Evolutionary conservation across 2,888 invertebrate genomes (phyloP).

Genomic region (Mimas tiliae): DNA sequence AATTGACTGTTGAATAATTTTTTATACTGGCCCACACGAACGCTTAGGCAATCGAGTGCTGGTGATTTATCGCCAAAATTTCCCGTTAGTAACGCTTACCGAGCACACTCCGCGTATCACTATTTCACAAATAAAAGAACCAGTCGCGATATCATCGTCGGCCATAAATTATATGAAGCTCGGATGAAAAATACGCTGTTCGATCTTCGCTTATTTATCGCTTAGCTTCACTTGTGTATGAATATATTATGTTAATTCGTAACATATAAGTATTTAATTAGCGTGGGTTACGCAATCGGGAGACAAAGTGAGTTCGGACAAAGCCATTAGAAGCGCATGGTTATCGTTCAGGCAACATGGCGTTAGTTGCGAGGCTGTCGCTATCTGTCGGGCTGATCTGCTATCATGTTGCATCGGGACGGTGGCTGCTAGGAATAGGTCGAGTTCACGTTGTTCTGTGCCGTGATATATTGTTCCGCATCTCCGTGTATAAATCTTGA

Average conservation of each 20-base stretch:
- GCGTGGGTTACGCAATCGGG: constrained; percentile 46
- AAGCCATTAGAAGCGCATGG: constrained; percentile 38
- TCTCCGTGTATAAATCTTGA: constrained; percentile 83
- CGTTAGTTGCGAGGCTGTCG: constrained; percentile 59
- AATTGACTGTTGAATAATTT: constrained; percentile 76
- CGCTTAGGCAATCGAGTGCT: constrained; percentile 84
- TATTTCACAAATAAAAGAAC: constrained; percentile 85
- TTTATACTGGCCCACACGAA: constrained; percentile 79
- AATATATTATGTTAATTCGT: constrained; percentile 70
- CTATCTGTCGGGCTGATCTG: constrained; percentile 74
- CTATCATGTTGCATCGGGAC: constrained; percentile 76
- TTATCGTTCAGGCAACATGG: constrained; percentile 55
- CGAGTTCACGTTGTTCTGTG: constrained; percentile 79
- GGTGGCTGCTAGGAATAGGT: constrained; percentile 83
- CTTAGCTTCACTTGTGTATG: constrained; percentile 70
- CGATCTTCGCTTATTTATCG: constrained; percentile 80
- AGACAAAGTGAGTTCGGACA: constrained; percentile 13
- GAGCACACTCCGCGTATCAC: constrained; percentile 83
- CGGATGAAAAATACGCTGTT: constrained; percentile 82
- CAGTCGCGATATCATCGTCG: constrained; percentile 83
- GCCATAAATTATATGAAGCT: constrained; percentile 81
- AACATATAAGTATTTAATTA: constrained; percentile 64
- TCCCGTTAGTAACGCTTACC: constrained; percentile 84
- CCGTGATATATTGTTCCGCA: constrained; percentile 84
- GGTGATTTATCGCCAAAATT: constrained; percentile 83